Conservation (phyloP, 2,113 vertebrate species). For the Marmota monax region DNA sequence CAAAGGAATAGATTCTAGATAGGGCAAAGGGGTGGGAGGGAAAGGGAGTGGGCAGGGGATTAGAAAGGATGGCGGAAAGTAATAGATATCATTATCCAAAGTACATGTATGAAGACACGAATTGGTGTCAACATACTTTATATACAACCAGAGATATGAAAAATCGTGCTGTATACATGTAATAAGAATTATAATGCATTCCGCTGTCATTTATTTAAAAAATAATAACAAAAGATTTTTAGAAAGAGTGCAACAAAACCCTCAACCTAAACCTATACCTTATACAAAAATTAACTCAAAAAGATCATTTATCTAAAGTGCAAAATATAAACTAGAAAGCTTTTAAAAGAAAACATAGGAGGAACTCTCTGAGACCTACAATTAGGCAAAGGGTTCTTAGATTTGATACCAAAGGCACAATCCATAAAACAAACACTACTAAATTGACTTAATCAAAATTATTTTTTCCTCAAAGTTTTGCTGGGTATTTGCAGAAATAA, state of each 20-base stretch:
- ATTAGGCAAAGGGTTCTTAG: not conserved
- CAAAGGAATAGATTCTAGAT: not conserved
- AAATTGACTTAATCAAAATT: not conserved
- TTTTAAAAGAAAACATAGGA: not conserved
- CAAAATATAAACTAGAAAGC: not conserved
- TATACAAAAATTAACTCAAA: not conserved
- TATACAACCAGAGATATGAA: too few species aligned
- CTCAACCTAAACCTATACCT: not conserved
- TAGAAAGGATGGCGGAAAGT: too few species aligned
- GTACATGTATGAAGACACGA: too few species aligned
- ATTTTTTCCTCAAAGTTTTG: not conserved
- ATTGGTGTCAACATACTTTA: too few species aligned
- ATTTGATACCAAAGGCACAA: not conserved
- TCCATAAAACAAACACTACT: not conserved
- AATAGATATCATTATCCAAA: too few species aligned
- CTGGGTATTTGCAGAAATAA: not conserved
- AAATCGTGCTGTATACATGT: too few species aligned
- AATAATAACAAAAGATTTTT: too few species aligned
- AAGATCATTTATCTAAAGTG: not conserved
- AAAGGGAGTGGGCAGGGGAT: too few species aligned
- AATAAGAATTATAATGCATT: too few species aligned
- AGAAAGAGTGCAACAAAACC: not conserved
- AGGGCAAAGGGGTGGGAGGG: too few species aligned
- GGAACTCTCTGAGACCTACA: conserved; percentile 2
- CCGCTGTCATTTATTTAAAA: too few species aligned